A percentile compares a stretch with the other conserved stretches of the same genome.
phyloP scores from a whole-genome alignment of 1,140 invertebrate species.

The Neoseiulus cucumeris region DNA sequence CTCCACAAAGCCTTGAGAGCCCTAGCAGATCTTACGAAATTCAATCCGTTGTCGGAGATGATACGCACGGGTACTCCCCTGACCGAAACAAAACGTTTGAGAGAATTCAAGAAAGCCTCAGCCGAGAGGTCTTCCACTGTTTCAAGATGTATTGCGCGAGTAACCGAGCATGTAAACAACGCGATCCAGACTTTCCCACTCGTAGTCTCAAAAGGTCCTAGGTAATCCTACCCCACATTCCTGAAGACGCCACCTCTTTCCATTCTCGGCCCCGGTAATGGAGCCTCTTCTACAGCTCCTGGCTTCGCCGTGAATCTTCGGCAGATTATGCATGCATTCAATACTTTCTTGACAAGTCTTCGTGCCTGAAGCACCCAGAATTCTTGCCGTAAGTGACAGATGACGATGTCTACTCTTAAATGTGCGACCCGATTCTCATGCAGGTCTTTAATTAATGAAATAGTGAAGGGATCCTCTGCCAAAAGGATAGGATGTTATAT shows the following conservation, averaged over 20 bases:
- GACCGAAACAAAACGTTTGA: conserved; percentile 26
- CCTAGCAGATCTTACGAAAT: conserved; percentile 14
- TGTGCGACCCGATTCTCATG: neutral
- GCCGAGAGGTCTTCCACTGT: conserved; percentile 25
- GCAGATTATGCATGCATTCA: neutral
- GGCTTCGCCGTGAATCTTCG: neutral
- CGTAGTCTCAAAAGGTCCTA: conserved; percentile 27
- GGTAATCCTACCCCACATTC: conserved; percentile 26
- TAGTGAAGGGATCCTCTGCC: neutral
- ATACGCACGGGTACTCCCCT: conserved; percentile 17
- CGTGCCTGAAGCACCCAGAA: conserved; percentile 11
- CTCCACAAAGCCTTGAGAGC: conserved; percentile 8
- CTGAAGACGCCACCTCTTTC: conserved; percentile 21
- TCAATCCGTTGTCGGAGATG: conserved; percentile 13
- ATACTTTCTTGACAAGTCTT: neutral
- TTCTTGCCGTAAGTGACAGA: neutral
- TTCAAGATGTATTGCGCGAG: conserved; percentile 30
- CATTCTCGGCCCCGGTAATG: conserved; percentile 18
- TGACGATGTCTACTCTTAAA: neutral
- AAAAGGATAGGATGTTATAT: conserved; percentile 6
- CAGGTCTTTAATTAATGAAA: neutral
- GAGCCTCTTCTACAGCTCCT: neutral
- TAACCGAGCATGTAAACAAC: conserved; percentile 29
- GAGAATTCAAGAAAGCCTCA: conserved; percentile 25
- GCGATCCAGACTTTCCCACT: conserved; percentile 23